Percentiles rank a stretch among this genome's conserved stretches.
Evolutionary conservation across 2,888 invertebrate species (phyloP).

Genomic region (Atethmia centrago): DNA sequence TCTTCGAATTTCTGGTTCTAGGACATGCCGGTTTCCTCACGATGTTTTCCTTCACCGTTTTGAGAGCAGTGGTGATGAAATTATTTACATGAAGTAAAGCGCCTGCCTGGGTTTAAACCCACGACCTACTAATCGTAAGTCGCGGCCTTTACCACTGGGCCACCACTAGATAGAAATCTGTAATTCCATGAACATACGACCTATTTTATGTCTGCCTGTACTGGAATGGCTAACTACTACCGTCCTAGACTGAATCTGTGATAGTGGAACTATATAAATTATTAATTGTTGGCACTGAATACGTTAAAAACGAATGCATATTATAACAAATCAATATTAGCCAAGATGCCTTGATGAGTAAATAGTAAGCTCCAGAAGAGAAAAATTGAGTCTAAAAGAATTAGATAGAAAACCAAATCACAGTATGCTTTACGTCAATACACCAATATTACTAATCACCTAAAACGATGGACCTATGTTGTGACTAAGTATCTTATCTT

Average conservation of each 20-base stretch:
- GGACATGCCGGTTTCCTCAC: no score
- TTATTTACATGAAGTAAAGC: no score
- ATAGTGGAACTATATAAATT: not conserved
- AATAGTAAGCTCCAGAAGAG: constrained; percentile 49
- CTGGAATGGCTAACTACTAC: constrained; percentile 8
- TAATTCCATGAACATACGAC: not conserved
- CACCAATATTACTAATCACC: constrained; percentile 47
- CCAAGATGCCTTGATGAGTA: constrained; percentile 30
- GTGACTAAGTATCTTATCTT: constrained; percentile 25
- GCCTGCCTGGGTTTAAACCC: no score
- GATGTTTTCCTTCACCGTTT: no score
- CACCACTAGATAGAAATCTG: no score
- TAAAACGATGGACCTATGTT: constrained; percentile 61
- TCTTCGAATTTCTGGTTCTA: no score
- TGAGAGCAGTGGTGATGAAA: no score
- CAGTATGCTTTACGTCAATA: constrained; percentile 56
- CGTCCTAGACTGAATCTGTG: not conserved
- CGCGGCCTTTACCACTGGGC: no score
- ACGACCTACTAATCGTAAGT: no score
- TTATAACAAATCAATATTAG: constrained; percentile 40
- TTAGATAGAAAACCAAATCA: constrained; percentile 63
- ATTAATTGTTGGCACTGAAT: constrained; percentile 51
- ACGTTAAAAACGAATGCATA: constrained; percentile 43
- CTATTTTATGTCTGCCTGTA: constrained; percentile 3
- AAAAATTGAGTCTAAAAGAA: constrained; percentile 57